These are phyloP conservation scores for Pipa parva DNA, from an alignment of 2,113 vertebrate species.

Conservation along the genomic window DNA sequence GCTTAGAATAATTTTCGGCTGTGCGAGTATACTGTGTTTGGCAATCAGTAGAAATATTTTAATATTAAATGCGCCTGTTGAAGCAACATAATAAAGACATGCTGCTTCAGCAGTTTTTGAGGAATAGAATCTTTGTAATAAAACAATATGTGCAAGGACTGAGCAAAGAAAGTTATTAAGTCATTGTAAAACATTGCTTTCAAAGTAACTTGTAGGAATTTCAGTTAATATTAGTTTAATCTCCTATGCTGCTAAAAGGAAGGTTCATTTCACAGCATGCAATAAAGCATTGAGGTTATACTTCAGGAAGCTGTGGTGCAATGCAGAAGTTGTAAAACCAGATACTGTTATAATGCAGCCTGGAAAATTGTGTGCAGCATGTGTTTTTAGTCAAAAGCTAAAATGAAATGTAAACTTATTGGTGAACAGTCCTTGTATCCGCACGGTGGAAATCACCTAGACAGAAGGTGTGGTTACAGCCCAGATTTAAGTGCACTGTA, in stretches of 20 bases:
- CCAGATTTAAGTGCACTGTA: too few relatives aligned
- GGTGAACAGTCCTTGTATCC: too few relatives aligned
- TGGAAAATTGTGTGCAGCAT: not conserved
- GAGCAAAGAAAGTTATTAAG: slow-evolving; percentile 24
- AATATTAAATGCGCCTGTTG: slow-evolving; percentile 19
- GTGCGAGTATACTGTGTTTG: not conserved
- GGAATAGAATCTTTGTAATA: slow-evolving; percentile 28
- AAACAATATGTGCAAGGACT: slow-evolving; percentile 24
- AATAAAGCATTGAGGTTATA: slow-evolving; percentile 2
- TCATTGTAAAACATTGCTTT: slow-evolving; percentile 12
- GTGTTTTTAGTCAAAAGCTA: too few relatives aligned
- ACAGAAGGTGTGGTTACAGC: too few relatives aligned
- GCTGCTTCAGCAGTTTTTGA: slow-evolving; percentile 25
- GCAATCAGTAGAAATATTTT: slow-evolving; percentile 14
- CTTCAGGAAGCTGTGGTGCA: not conserved
- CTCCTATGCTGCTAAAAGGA: slow-evolving; percentile 16
- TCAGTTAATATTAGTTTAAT: slow-evolving; percentile 37
- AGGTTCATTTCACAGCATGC: slow-evolving; percentile 28
- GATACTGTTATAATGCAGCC: not conserved
- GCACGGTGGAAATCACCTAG: too few relatives aligned
- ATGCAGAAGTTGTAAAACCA: slow-evolving; percentile 2
- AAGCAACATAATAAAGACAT: slow-evolving; percentile 18
- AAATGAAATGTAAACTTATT: too few relatives aligned
- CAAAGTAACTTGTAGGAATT: slow-evolving; percentile 15
- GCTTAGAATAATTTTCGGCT: not conserved